Conservation (phyloP, 2,113 vertebrate genomes). For the Oceanites oceanicus region DNA sequence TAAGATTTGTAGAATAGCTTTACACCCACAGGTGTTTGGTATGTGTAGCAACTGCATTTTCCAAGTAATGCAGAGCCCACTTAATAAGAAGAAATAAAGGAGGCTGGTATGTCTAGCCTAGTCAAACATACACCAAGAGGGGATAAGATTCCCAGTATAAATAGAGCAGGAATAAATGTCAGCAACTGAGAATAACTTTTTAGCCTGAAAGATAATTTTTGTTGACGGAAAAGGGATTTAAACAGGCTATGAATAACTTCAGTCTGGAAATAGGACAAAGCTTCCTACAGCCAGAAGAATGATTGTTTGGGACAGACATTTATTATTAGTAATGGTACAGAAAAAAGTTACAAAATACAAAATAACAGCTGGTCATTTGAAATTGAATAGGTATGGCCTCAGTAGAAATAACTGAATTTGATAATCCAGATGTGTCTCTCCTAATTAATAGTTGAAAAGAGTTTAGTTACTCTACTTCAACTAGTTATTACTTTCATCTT, state of each 20-base stretch:
- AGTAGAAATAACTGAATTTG: neutral
- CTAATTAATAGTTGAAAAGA: neutral
- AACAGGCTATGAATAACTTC: conserved; percentile 3
- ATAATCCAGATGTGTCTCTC: neutral
- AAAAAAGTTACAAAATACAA: neutral
- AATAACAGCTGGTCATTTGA: neutral
- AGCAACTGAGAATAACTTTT: neutral
- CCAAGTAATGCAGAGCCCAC: neutral
- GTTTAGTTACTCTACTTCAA: neutral
- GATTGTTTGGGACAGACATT: neutral
- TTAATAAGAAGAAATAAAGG: neutral
- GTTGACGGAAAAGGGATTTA: conserved; percentile 4
- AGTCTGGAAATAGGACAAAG: neutral
- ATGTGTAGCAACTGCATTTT: neutral
- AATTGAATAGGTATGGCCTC: neutral
- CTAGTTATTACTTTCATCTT: neutral
- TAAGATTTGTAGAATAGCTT: conserved; percentile 24
- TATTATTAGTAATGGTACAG: neutral
- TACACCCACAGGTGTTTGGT: neutral
- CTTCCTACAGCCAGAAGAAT: neutral
- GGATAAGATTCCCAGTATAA: conserved; percentile 18
- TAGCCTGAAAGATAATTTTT: conserved; percentile 17
- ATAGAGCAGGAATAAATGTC: conserved; percentile 30
- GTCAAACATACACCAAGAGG: neutral
- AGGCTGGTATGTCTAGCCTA: neutral